These are phyloP conservation scores for Cordylochernes scorpioides DNA, from an alignment of 2,888 invertebrate genomes.

Conservation along the genomic window DNA sequence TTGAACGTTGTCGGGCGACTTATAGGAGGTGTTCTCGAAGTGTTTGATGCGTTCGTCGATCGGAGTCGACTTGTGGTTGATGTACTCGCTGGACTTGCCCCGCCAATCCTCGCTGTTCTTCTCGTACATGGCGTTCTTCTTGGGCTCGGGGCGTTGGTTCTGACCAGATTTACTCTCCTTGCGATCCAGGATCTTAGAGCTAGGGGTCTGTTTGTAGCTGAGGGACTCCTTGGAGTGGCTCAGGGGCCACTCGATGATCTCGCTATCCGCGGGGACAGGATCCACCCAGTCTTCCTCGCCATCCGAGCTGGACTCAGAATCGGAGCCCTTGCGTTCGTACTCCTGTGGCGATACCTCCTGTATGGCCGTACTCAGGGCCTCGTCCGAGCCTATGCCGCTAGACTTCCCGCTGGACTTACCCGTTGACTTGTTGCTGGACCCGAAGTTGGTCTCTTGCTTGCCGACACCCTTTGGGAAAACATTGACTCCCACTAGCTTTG, in stretches of 20 bases:
- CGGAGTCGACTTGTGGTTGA: not conserved
- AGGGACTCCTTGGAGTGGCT: slow-evolving; percentile 2
- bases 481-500: slow-evolving; percentile 9
- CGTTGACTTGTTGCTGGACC: slow-evolving; percentile 8
- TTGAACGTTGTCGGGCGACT: too few species aligned
- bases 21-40: too few species aligned
- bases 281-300: slow-evolving; percentile 12
- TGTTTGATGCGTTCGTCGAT: not conserved
- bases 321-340: slow-evolving; percentile 11
- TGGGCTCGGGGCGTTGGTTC: slow-evolving; percentile 1
- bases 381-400: slow-evolving; percentile 12
- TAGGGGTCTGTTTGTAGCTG: slow-evolving; percentile 3
- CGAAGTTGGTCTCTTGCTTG: not conserved
- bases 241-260: slow-evolving; percentile 7
- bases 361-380: slow-evolving; percentile 11
- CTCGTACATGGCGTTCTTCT: too few species aligned
- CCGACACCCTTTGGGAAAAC: slow-evolving; percentile 2
- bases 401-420: slow-evolving; percentile 5
- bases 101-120: too few species aligned
- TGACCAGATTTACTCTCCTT: slow-evolving; percentile 7
- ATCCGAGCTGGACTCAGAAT: slow-evolving; percentile 4
- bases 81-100: not conserved
- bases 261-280: slow-evolving; percentile 11
- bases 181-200: slow-evolving; percentile 6
- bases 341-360: slow-evolving; percentile 12